These are phyloP conservation scores for Furnarius figulus DNA, from an alignment of 2,113 vertebrate genomes.

Conservation along the genomic window DNA sequence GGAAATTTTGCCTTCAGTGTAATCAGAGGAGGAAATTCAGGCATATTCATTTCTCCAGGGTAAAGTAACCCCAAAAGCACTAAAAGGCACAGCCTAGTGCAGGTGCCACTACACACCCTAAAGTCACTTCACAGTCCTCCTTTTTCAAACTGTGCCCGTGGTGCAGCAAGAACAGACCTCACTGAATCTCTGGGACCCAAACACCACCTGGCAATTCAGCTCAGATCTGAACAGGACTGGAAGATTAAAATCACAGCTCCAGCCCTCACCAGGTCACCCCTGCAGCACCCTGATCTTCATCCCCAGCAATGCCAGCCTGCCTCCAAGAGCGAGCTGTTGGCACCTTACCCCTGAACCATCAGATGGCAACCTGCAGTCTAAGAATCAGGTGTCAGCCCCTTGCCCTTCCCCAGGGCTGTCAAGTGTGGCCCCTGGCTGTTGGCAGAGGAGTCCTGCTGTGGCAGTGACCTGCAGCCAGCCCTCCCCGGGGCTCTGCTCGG, in stretches of 20 bases:
- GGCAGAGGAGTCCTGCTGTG: not conserved
- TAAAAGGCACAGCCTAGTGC: not conserved
- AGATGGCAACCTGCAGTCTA: not conserved
- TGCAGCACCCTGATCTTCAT: not conserved
- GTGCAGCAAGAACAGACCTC: not conserved
- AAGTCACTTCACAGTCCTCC: not conserved
- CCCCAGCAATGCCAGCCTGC: rapidly evolving
- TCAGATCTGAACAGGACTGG: not conserved
- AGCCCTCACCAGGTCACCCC: not conserved
- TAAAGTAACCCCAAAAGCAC: not conserved
- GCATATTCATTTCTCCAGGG: not conserved
- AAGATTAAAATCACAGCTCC: not conserved
- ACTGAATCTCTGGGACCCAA: not conserved
- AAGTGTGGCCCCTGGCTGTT: not conserved
- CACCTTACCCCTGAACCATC: too few relatives aligned
- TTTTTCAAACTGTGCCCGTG: not conserved
- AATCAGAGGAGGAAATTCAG: not conserved
- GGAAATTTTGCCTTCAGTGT: not conserved
- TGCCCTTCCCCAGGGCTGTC: not conserved
- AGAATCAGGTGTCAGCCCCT: rapidly evolving
- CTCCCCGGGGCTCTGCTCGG: not conserved
- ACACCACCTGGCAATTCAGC: rapidly evolving
- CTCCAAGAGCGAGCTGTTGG: not conserved
- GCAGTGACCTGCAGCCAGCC: not conserved
- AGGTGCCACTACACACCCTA: not conserved